Conservation (phyloP, 2,797 vertebrate species). For the Sternarchorhynchus goeldii region DNA sequence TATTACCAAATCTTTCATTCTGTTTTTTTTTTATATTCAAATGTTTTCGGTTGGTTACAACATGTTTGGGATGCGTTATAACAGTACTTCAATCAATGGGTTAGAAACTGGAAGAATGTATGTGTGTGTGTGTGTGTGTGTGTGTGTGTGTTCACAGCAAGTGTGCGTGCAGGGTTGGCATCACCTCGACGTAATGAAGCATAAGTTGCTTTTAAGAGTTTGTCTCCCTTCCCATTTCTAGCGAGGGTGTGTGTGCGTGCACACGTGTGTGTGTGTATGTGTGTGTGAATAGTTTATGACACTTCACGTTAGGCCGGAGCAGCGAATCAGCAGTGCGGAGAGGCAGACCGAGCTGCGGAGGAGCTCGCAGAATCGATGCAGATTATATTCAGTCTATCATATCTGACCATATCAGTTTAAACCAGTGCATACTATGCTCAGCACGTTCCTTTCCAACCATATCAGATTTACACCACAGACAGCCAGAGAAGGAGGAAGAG, state of each 20-base stretch:
- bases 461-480: slow-evolving; percentile 64
- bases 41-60: too few relatives aligned
- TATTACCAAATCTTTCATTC: too few relatives aligned
- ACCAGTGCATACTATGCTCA: slow-evolving; percentile 79
- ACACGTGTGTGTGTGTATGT: neutral
- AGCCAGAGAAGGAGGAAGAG: slow-evolving; percentile 21
- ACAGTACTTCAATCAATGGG: neutral
- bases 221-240: too few relatives aligned
- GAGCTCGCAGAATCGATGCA: slow-evolving; percentile 78
- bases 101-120: too few relatives aligned
- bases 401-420: slow-evolving; percentile 72
- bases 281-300: slow-evolving; percentile 32
- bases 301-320: slow-evolving; percentile 18
- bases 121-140: neutral
- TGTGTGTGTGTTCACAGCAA: too few relatives aligned
- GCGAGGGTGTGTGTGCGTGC: neutral
- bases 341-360: slow-evolving; percentile 80
- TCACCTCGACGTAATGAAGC: too few relatives aligned
- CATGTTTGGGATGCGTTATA: too few relatives aligned
- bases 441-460: slow-evolving; percentile 74
- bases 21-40: too few relatives aligned
- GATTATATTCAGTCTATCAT: slow-evolving; percentile 80
- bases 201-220: neutral
- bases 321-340: slow-evolving; percentile 56
- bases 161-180: too few relatives aligned